phyloP scores from a whole-genome alignment of 2,113 vertebrate genomes.

The Cranoglanis bouderius region DNA sequence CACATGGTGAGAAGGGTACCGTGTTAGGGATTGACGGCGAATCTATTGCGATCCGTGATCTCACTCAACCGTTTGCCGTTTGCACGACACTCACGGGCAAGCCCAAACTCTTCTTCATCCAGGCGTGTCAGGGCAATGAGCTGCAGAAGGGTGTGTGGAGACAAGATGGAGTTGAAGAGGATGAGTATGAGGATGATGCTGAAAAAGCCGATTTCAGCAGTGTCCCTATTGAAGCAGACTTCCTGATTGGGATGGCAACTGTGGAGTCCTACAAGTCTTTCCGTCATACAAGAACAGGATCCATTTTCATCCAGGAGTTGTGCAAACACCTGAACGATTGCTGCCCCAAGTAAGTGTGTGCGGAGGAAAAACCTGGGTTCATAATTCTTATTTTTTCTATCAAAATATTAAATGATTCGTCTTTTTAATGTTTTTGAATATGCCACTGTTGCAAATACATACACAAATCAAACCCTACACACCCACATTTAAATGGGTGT shows the following conservation, averaged over 20 bases:
- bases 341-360: conserved; percentile 62
- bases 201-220: fast-evolving
- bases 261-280: conserved; percentile 65
- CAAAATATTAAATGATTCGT: background rate
- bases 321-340: conserved; percentile 60
- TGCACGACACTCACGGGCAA: conserved; percentile 67
- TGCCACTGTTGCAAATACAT: background rate
- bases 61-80: conserved; percentile 63
- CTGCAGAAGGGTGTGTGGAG: conserved; percentile 51
- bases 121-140: conserved; percentile 67
- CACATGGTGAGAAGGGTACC: conserved; percentile 66
- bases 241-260: conserved; percentile 71
- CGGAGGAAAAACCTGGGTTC: background rate
- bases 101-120: conserved; percentile 78
- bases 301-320: conserved; percentile 70
- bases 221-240: conserved; percentile 64
- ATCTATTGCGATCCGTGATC: conserved; percentile 56
- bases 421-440: background rate
- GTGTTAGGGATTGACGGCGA: conserved; percentile 62
- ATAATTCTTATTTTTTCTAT: background rate
- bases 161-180: conserved; percentile 19
- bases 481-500: background rate
- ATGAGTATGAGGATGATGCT: conserved; percentile 53
- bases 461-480: background rate
- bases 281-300: conserved; percentile 49